A percentile compares a stretch with the other conserved stretches of the same genome.
These are phyloP conservation scores for Scaeva pyrastri DNA, from an alignment of 2,888 invertebrate species.

Conservation along the genomic window DNA sequence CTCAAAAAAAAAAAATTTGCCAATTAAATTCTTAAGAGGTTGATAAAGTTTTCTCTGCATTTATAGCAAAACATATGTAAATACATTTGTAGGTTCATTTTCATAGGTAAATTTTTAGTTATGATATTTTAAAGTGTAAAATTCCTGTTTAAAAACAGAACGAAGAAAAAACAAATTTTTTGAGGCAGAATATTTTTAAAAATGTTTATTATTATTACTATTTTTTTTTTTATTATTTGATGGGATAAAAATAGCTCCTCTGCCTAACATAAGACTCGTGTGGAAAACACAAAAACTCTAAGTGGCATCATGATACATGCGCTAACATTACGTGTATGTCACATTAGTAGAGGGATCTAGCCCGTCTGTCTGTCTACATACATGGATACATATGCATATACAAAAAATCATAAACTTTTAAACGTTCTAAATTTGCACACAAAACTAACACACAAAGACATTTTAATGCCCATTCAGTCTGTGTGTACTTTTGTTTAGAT, in stretches of 20 bases:
- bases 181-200: slow-evolving; percentile 2
- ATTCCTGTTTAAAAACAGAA: not conserved
- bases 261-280: not conserved
- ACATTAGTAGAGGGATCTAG: not conserved
- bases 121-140: not conserved
- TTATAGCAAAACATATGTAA: too few relatives aligned
- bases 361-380: not conserved
- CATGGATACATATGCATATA: too few relatives aligned
- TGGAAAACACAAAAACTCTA: slow-evolving; percentile 9
- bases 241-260: slow-evolving; percentile 29
- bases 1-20: too few relatives aligned
- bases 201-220: slow-evolving; percentile 24
- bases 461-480: not conserved
- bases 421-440: slow-evolving; percentile 49
- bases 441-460: not conserved
- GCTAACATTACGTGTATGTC: slow-evolving; percentile 29
- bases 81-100: too few relatives aligned
- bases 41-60: too few relatives aligned
- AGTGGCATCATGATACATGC: slow-evolving; percentile 21
- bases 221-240: slow-evolving; percentile 4
- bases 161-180: slow-evolving; percentile 10
- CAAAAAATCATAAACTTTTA: slow-evolving; percentile 31
- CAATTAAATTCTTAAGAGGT: too few relatives aligned
- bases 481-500: too few relatives aligned
- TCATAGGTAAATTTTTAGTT: too few relatives aligned